phyloP scores from a whole-genome alignment of 2,888 invertebrate genomes.

The Drosophila sordidula region DNA sequence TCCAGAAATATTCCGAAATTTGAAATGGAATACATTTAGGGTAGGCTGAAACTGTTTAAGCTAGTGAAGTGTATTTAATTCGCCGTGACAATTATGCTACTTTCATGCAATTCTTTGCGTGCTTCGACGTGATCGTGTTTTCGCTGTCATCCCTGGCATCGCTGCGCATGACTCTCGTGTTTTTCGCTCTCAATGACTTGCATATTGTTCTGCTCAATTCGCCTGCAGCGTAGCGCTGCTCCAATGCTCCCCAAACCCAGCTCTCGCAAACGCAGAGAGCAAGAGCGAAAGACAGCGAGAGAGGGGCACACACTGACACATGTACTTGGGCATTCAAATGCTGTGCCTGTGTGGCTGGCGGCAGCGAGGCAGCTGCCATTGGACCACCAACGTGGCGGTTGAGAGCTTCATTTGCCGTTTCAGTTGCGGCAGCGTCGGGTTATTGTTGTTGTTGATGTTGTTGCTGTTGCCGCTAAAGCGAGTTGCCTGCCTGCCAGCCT shows the following conservation, averaged over 20 bases:
- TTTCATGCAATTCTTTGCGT: background rate
- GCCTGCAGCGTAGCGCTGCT: slow-evolving; percentile 72
- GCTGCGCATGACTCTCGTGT: slow-evolving; percentile 58
- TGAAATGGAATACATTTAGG: too few relatives aligned
- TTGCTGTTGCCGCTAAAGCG: slow-evolving; percentile 21
- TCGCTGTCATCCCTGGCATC: slow-evolving; percentile 34
- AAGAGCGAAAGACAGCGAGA: slow-evolving; percentile 21
- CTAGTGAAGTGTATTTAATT: too few relatives aligned
- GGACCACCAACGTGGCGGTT: slow-evolving; percentile 79
- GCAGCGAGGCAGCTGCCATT: slow-evolving; percentile 66
- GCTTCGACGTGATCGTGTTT: slow-evolving; percentile 5
- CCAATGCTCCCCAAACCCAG: slow-evolving; percentile 65
- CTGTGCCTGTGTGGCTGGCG: slow-evolving; percentile 74
- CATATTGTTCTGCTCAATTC: slow-evolving; percentile 72
- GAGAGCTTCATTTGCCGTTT: slow-evolving; percentile 80
- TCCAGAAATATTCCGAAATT: too few relatives aligned
- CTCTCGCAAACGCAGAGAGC: slow-evolving; percentile 18
- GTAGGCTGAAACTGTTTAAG: too few relatives aligned
- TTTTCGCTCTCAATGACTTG: slow-evolving; percentile 79
- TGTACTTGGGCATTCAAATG: slow-evolving; percentile 59
- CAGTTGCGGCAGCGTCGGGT: slow-evolving; percentile 58
- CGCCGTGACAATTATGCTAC: background rate
- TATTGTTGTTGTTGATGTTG: slow-evolving; percentile 48
- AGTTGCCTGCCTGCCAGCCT: slow-evolving; percentile 43
- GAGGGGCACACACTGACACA: slow-evolving; percentile 26